Conservation (phyloP, 2,113 vertebrate genomes). For the Plecotus auritus region DNA sequence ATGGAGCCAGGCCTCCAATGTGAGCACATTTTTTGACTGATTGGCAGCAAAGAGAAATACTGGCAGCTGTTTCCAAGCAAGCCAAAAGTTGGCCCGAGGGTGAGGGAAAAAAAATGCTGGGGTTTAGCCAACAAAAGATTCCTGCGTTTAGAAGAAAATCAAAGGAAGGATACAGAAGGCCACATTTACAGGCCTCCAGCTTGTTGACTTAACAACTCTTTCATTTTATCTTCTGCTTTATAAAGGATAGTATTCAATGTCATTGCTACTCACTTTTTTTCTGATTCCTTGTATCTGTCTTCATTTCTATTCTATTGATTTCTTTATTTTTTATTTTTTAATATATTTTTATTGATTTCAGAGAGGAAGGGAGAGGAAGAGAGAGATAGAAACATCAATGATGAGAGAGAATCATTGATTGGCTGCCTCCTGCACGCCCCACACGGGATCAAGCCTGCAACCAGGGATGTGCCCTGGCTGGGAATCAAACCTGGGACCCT, state of each 20-base stretch:
- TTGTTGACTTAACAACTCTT: conserved; percentile 56
- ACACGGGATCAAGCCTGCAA: no score
- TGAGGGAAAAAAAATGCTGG: conserved; percentile 65
- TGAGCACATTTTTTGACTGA: conserved; percentile 74
- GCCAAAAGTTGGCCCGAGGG: conserved; percentile 42
- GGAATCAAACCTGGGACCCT: no score
- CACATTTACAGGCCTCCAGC: conserved; percentile 47
- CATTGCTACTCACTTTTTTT: conserved; percentile 10
- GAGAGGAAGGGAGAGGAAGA: no score
- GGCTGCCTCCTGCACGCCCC: no score
- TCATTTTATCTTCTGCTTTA: conserved; percentile 60
- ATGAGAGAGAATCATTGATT: no score
- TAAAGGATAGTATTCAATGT: conserved; percentile 50
- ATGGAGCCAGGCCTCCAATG: conserved; percentile 74
- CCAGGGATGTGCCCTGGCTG: no score
- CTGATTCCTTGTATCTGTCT: conserved; percentile 34
- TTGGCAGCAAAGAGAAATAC: conserved; percentile 78
- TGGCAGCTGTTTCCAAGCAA: conserved; percentile 80
- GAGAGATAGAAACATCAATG: no score
- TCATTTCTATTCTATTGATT: background rate
- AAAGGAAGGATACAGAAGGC: conserved; percentile 75
- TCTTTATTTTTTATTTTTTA: background rate
- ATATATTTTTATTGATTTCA: no score
- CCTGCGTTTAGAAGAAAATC: conserved; percentile 73
- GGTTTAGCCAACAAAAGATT: conserved; percentile 74